phyloP scores from a whole-genome alignment of 92 coral and sea anemone species.

The Nematostella vectensis region DNA sequence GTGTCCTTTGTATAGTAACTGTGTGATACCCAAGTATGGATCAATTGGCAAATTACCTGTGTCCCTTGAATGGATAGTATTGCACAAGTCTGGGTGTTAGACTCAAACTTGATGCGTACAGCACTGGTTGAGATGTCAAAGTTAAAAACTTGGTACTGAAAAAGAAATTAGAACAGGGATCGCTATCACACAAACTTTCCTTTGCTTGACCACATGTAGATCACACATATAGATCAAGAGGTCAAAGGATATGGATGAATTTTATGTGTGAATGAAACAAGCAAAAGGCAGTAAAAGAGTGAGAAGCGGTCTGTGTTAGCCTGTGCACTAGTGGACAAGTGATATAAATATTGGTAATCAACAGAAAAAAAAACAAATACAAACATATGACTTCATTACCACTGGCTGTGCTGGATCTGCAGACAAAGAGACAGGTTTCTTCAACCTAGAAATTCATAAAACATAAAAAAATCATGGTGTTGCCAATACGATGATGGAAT shows the following conservation, averaged over 20 bases:
- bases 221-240: no score
- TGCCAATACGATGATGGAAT: background rate
- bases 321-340: no score
- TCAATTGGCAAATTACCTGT: constrained; percentile 36
- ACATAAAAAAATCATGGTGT: background rate
- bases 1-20: no score
- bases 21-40: background rate
- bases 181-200: no score
- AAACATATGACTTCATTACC: no score
- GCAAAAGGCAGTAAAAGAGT: no score
- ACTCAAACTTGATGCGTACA: constrained; percentile 65
- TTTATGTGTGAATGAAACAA: no score
- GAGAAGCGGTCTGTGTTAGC: no score
- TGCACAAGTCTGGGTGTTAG: constrained; percentile 47
- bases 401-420: constrained; percentile 76
- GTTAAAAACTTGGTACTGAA: constrained; percentile 48
- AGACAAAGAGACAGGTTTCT: constrained; percentile 10
- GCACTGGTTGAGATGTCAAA: constrained; percentile 48
- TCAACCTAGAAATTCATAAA: constrained; percentile 23
- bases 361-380: no score
- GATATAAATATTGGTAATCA: no score
- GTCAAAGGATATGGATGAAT: no score
- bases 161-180: constrained; percentile 10
- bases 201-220: no score
- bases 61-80: constrained; percentile 86